Evolutionary conservation across 2,888 invertebrate species (phyloP).

Genomic region (Eupithecia vulgata): DNA sequence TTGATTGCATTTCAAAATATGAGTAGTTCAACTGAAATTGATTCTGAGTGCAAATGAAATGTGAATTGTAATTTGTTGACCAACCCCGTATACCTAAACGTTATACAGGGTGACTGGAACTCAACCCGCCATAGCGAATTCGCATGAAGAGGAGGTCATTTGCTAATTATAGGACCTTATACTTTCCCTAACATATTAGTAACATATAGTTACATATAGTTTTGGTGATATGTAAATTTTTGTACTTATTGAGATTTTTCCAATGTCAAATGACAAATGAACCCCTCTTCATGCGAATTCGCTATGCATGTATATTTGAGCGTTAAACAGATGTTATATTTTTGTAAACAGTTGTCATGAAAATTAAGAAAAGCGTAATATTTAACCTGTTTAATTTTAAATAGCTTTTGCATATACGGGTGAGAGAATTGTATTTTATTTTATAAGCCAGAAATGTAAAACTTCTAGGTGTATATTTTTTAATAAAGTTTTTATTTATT

Average conservation of each 20-base stretch:
- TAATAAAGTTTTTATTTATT: constrained; percentile 1
- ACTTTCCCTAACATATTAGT: too few relatives aligned
- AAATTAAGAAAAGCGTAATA: background rate
- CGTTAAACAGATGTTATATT: background rate
- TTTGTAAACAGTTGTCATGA: background rate
- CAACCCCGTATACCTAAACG: background rate
- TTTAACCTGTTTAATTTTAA: background rate
- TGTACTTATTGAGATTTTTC: too few relatives aligned
- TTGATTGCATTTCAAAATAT: background rate
- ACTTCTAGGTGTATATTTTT: background rate
- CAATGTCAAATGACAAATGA: too few relatives aligned
- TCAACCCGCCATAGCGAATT: too few relatives aligned
- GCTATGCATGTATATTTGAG: too few relatives aligned
- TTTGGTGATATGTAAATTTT: too few relatives aligned
- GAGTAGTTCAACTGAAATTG: background rate
- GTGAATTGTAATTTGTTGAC: background rate
- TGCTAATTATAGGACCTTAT: too few relatives aligned
- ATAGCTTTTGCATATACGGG: background rate
- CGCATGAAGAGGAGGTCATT: too few relatives aligned
- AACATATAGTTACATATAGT: too few relatives aligned
- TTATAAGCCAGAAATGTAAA: background rate
- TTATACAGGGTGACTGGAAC: too few relatives aligned
- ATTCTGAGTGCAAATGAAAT: too few relatives aligned
- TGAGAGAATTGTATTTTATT: background rate
- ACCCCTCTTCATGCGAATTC: too few relatives aligned